Conservation (phyloP, 2,797 vertebrate genomes). For the Stomatorhinus walkeri region DNA sequence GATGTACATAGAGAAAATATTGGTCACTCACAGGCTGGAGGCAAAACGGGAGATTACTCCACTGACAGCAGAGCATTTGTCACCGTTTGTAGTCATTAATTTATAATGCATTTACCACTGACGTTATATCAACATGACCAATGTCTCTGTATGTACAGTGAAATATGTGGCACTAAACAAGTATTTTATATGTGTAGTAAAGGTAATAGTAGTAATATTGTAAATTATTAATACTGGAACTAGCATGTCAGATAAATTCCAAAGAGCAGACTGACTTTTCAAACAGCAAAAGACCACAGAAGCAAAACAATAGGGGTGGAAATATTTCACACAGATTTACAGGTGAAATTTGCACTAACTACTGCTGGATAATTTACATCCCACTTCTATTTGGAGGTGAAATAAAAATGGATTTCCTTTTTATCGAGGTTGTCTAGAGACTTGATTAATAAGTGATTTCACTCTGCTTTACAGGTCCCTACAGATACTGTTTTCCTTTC, state of each 20-base stretch:
- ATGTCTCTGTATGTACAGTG: constrained; percentile 1
- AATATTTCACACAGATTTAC: constrained; percentile 17
- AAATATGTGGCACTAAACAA: constrained; percentile 14
- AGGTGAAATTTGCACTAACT: constrained; percentile 29
- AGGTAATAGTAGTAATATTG: constrained; percentile 9
- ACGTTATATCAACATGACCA: constrained; percentile 12
- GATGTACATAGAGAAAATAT: constrained; percentile 8
- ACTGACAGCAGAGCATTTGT: not conserved
- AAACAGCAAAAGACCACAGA: not conserved
- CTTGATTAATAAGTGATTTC: constrained; percentile 66
- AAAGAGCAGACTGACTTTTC: not conserved
- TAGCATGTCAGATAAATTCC: not conserved
- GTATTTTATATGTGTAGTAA: constrained; percentile 1
- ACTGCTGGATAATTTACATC: constrained; percentile 54
- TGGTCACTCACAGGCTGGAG: not conserved
- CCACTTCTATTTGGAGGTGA: constrained; percentile 52
- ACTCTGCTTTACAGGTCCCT: constrained; percentile 48
- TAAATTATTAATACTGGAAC: constrained; percentile 9
- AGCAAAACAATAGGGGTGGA: not conserved
- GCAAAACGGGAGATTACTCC: constrained; percentile 6
- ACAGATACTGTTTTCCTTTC: constrained; percentile 36
- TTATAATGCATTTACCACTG: constrained; percentile 10
- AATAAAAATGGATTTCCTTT: constrained; percentile 60
- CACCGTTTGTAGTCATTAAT: constrained; percentile 4
- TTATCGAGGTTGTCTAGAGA: constrained; percentile 53